Evolutionary conservation across 2,797 vertebrate species (phyloP), one percentile per base, ranked within the genome.

Genomic region (Artibeus lituratus): DNA sequence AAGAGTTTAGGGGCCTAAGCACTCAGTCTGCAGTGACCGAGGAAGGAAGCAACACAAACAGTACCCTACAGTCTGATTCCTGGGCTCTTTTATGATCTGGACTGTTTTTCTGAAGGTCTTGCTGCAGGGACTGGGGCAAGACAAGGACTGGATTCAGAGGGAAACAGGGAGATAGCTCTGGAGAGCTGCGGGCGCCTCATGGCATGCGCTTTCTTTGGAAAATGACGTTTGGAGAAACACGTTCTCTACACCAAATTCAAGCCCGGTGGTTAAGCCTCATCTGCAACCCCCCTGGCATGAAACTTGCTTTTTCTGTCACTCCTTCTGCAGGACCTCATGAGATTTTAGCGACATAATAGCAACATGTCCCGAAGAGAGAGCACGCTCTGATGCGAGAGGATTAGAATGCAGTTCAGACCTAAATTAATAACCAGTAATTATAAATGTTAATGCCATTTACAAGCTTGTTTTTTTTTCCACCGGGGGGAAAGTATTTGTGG

Each of bases 381-480:
- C 37, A 42, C 18, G n/a, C 39, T 74, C 67, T 21, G 53, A 89
- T 74, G 32, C 72, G 77, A 92, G 80, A 5, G 4, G 90, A 95
- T 76, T 77, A 67, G 16, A 84, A 72, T 35, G 67, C 10, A 14
- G 5, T 49, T 84, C 62, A 89, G 39, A 12, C 35, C 62, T 82
- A 90, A 82, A 88, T 88, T 76, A 90, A 89, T 93, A 87, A 87
- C 7, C 12, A 47, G 26, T 21, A 62, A 47, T 35, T 89, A 16
- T 55, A 94, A 96, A 90, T 65, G 49, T 57, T 77, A 90, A 91
- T 55, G 35, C 24, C 8, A 35, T 44, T 92, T 82, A 32, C 47
- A 93, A 95, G 44, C 69, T 80, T 22, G 22, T 74, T 59, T 96
- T 90, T 83, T 67, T 96, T 90, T 83, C 59, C 26, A 86, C 39